phyloP scores from a whole-genome alignment of 2,888 invertebrate genomes.

The Apocheima hispidaria region DNA sequence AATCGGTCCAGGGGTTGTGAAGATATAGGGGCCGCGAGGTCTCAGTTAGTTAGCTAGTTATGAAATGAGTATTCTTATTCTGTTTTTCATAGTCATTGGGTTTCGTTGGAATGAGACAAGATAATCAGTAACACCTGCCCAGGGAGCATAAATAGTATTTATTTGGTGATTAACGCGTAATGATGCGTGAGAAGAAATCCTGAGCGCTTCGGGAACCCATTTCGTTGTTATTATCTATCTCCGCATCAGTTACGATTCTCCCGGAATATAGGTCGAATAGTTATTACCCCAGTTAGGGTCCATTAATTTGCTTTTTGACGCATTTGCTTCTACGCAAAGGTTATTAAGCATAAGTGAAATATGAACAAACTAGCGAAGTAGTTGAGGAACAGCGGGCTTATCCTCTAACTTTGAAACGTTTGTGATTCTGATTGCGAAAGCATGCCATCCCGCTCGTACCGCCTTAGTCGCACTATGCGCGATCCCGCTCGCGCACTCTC shows the following conservation, averaged over 20 bases:
- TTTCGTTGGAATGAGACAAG: not conserved
- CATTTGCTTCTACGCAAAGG: not conserved
- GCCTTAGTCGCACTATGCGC: too few species aligned
- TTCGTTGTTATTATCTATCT: slow-evolving; percentile 10
- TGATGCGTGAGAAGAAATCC: slow-evolving; percentile 10
- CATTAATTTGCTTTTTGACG: slow-evolving; percentile 9
- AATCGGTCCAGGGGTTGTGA: too few species aligned
- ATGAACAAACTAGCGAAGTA: too few species aligned
- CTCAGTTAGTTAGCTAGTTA: too few species aligned
- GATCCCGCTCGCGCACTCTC: too few species aligned
- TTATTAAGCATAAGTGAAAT: not conserved
- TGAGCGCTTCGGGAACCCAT: not conserved
- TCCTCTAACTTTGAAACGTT: too few species aligned
- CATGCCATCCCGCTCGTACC: too few species aligned
- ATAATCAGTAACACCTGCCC: not conserved
- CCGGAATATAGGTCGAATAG: slow-evolving; percentile 9
- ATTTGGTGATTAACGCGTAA: slow-evolving; percentile 11
- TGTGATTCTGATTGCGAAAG: too few species aligned
- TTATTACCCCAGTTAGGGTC: slow-evolving; percentile 11
- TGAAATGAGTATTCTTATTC: too few species aligned
- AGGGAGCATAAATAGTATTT: slow-evolving; percentile 15
- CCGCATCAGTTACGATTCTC: slow-evolving; percentile 3
- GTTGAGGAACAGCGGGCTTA: too few species aligned
- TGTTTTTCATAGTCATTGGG: not conserved
- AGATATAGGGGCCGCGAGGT: too few species aligned